Evolutionary conservation across 2,797 vertebrate species (phyloP), one percentile per base, ranked within the genome.

Genomic region (Sorex maritimensis): DNA sequence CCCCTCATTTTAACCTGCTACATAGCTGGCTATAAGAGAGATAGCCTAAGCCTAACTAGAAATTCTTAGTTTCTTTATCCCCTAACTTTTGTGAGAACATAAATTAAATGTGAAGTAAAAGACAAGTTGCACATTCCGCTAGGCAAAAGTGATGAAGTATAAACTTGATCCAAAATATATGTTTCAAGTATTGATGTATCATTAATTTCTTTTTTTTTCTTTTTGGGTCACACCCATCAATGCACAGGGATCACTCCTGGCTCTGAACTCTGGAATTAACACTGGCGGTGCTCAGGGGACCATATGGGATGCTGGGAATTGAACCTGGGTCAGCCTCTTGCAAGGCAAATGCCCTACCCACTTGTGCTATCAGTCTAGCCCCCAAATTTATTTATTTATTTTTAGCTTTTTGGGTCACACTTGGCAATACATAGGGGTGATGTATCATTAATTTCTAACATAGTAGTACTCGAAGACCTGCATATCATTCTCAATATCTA

Each of bases 41-140:
- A n/a, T 61, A 82, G 2, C 10, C 14, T 63, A 68, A 49, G 12
- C 24, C 2, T 75, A 88, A 17, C 19, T 38, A 34, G 24, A 88
- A 61, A 21, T 49, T 34, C 15, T 23, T 28, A 80, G 12, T 72
- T 1, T 34, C 28, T 88, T 12, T 92, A 21, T 41, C 46, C 68
- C 11, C 10, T 34, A 67, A 24, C 17, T 95, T 75, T 68, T 77
- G 69, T 86, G 30, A 88, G 5, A 80, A 80, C 5, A 13, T 38
- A 55, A 82, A 58, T 68, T 38, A 55, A 82, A 58, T 68, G 2
- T 77, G 30, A 75, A 86, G 28, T n/a, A 80, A 95, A 49, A 90
- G 2, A 10, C 38, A 91, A 2, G 28, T 19, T 23, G 21, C 58
- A 61, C 3, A n/a, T 69, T 75, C 12, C 14, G 74, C 92, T 92